These are phyloP conservation scores for Octopus bimaculoides DNA, from an alignment of 1,140 invertebrate genomes.

Conservation along the genomic window DNA sequence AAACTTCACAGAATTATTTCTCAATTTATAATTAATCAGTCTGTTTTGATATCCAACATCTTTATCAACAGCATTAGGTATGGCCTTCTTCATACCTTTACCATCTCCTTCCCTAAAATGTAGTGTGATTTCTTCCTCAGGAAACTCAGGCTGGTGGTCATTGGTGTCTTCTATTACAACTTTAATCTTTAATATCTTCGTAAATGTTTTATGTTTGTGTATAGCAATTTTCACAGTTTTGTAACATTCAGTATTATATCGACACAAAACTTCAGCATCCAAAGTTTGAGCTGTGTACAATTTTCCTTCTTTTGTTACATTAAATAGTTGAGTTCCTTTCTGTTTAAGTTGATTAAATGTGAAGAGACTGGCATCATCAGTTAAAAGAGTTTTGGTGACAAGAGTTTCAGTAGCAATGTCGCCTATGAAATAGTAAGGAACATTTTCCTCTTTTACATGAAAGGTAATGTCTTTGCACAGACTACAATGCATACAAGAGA, in stretches of 20 bases:
- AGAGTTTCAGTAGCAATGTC: constrained; percentile 23
- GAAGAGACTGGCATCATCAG: neutral
- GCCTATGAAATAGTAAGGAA: constrained; percentile 17
- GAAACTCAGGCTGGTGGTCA: constrained; percentile 49
- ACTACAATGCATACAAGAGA: neutral
- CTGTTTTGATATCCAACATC: constrained; percentile 36
- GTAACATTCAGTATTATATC: constrained; percentile 20
- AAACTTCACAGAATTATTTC: constrained; percentile 28
- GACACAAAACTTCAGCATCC: constrained; percentile 33
- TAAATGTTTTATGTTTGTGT: neutral
- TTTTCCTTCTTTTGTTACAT: neutral
- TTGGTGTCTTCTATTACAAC: constrained; percentile 45
- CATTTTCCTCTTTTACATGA: constrained; percentile 17
- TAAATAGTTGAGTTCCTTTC: neutral
- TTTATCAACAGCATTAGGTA: constrained; percentile 33
- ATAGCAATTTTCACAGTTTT: constrained; percentile 22
- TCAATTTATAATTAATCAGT: constrained; percentile 29
- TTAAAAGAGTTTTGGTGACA: neutral
- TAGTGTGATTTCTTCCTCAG: constrained; percentile 26
- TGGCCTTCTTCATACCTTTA: constrained; percentile 17
- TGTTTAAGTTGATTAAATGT: constrained; percentile 7
- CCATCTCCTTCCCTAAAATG: constrained; percentile 38
- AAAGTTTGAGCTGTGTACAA: constrained; percentile 2
- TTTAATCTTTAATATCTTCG: neutral
- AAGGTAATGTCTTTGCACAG: constrained; percentile 11